Percentiles rank a stretch among this genome's conserved stretches.
Evolutionary conservation across 2,113 vertebrate species (phyloP).

Genomic region (Telmatochromis brichardi): DNA sequence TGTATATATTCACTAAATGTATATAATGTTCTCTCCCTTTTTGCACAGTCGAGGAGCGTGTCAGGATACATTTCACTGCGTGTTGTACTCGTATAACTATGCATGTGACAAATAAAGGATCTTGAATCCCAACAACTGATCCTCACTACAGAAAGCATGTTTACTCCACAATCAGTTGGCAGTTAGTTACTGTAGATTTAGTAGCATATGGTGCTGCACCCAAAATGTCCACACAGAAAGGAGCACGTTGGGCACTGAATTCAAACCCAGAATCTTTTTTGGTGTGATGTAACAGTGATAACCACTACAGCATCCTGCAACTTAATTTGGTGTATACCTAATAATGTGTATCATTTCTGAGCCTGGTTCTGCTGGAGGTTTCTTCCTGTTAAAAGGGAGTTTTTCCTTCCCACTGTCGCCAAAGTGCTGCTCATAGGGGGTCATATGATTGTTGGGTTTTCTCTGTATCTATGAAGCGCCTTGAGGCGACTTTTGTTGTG

Average conservation of each 20-base stretch:
- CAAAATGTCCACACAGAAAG: neutral
- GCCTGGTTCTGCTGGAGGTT: no score
- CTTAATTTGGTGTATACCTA: neutral
- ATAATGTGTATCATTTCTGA: neutral
- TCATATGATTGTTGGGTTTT: no score
- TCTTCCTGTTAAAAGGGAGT: no score
- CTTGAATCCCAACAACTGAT: neutral
- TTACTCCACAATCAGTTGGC: accelerated
- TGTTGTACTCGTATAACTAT: neutral
- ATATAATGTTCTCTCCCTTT: neutral
- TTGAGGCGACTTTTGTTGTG: no score
- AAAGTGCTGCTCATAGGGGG: no score
- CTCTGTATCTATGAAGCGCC: no score
- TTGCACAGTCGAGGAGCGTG: neutral
- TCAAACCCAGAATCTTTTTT: neutral
- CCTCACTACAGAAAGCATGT: accelerated
- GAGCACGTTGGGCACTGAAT: accelerated
- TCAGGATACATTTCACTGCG: neutral
- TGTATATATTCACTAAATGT: neutral
- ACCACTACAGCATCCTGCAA: neutral
- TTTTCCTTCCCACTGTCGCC: no score
- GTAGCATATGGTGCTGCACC: neutral
- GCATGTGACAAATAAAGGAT: neutral
- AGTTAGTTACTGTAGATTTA: neutral
- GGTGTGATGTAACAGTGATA: neutral